phyloP scores from a whole-genome alignment of 2,888 invertebrate species.

The Therioaphis trifolii region DNA sequence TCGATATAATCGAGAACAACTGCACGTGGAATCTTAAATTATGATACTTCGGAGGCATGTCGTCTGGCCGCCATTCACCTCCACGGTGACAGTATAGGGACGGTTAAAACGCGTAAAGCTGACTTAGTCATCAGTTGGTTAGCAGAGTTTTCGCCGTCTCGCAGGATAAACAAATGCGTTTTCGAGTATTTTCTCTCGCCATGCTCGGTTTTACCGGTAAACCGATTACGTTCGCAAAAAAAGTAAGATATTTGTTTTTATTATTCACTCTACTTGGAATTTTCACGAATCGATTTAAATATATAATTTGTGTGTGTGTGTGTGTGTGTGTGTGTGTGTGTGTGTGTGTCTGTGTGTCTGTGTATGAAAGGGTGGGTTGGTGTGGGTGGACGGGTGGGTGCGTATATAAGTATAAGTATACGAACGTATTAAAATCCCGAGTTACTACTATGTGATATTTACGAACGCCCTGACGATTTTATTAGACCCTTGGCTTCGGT shows the following conservation, averaged over 20 bases:
- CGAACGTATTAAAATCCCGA: not conserved
- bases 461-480: not conserved
- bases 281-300: not conserved
- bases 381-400: no score
- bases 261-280: not conserved
- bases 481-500: not conserved
- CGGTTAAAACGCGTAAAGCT: not conserved
- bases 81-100: no score
- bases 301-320: no score
- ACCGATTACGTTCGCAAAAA: not conserved
- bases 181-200: not conserved
- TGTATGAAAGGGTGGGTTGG: no score
- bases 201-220: not conserved
- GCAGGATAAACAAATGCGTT: not conserved
- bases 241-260: no score
- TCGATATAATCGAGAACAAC: no score
- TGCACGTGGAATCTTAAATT: no score
- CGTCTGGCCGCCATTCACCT: no score
- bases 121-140: not conserved
- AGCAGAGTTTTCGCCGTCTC: not conserved
- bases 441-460: not conserved
- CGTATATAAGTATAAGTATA: no score
- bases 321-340: no score
- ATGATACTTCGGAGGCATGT: no score
- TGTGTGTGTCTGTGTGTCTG: no score